Evolutionary conservation across 2,113 vertebrate species (phyloP), one percentile per base, ranked within the genome.

Genomic region (Mastomys coucha): DNA sequence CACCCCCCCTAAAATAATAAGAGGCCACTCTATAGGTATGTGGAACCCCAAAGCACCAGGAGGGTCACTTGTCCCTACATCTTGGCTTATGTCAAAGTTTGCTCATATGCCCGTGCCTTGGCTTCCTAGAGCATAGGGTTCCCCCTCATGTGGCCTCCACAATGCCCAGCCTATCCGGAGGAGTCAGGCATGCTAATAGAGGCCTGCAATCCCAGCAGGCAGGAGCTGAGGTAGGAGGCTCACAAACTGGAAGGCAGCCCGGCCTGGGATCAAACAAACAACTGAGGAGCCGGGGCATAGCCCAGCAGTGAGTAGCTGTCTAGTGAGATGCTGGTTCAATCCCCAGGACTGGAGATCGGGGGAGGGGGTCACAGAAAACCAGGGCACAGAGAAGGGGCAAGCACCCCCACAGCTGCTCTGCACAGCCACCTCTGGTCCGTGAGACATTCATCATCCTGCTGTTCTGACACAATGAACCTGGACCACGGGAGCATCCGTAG

Each of bases 401-500:
- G 13, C 33, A 5, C n/a, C 86, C 14, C 6, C 12, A 8, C 0
- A 0, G 91, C 58, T 13, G 2, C 60, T 82, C 53, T 12, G 13
- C 4, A 0, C n/a, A 5, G 58, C 56, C 63, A 33, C 16, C 1
- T 5, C 86, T 28, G 65, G 75, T 36, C 45, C 17, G 4, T 0
- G 24, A 67, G 31, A 5, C 9, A 42, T 28, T n/a, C 65, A 31
- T 5, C 70, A 24, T 72, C 84, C 56, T 26, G 1, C 20, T 7
- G 22, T 9, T 2, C 1, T 36, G 20, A 86, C 86, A 56, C 36
- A 8, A 8, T 17, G 1, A 77, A 5, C 65, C 58, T 6, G 82
- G 53, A 33, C 17, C 24, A 28, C 0, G 0, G 45, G 19, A 69
- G 76, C 58, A 7, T n/a, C 65, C 5, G 0, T 0, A 7, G 11